These are phyloP conservation scores for Bufotes viridis DNA, from an alignment of 2,797 vertebrate species.

Conservation along the genomic window DNA sequence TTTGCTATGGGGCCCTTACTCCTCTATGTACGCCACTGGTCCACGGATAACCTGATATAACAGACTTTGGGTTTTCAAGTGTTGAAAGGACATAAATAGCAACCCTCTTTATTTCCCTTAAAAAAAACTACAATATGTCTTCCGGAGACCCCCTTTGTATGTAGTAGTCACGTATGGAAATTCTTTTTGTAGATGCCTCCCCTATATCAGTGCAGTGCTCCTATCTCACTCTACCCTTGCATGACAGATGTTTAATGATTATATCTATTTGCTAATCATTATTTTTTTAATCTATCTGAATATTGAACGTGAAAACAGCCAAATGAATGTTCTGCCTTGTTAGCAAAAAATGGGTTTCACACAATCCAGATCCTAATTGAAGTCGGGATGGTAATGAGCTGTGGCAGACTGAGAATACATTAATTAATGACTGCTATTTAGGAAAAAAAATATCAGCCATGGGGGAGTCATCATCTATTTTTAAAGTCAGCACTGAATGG, in stretches of 20 bases:
- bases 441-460: background rate
- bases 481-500: background rate
- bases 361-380: slow-evolving; percentile 1
- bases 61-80: too few relatives aligned
- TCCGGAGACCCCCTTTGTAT: too few relatives aligned
- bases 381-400: slow-evolving; percentile 10
- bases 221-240: background rate
- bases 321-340: background rate
- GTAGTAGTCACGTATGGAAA: background rate
- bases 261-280: background rate
- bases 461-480: background rate
- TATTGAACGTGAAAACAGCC: slow-evolving; percentile 6
- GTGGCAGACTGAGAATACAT: background rate
- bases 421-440: background rate
- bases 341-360: slow-evolving; percentile 12
- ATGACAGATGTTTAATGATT: slow-evolving; percentile 7
- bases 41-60: too few relatives aligned
- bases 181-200: background rate
- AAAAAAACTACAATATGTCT: background rate
- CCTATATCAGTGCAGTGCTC: background rate
- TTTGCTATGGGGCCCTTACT: too few relatives aligned
- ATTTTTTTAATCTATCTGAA: slow-evolving; percentile 14
- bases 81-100: too few relatives aligned
- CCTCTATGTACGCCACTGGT: too few relatives aligned
- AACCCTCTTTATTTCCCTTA: too few relatives aligned